These are phyloP conservation scores for Caenorhabditis tropicalis DNA, from an alignment of 1,140 invertebrate species.

Conservation along the genomic window DNA sequence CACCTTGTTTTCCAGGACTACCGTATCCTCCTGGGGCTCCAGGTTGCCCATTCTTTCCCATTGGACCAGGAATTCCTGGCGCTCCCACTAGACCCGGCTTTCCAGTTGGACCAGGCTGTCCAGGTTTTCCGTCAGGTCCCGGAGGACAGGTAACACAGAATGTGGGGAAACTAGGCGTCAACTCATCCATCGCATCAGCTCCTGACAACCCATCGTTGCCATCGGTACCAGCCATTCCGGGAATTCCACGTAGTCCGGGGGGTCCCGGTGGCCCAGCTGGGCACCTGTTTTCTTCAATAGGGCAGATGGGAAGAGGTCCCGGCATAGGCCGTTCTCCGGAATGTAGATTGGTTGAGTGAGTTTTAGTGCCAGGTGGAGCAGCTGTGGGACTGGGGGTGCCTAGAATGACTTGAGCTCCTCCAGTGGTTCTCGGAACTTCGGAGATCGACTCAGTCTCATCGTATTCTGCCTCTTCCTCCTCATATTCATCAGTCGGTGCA, in stretches of 20 bases:
- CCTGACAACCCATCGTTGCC: constrained; percentile 20
- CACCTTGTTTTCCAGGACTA: constrained; percentile 30
- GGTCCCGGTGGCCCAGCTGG: constrained; percentile 4
- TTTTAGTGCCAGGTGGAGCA: neutral
- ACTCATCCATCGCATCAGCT: neutral
- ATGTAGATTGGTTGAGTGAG: neutral
- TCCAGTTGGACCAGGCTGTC: neutral
- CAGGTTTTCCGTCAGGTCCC: constrained; percentile 26
- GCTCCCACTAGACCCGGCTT: constrained; percentile 7
- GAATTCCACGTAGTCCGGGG: neutral
- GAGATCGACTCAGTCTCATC: neutral
- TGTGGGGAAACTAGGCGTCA: neutral
- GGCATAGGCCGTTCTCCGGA: neutral
- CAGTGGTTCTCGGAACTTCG: neutral
- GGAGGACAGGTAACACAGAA: constrained; percentile 26
- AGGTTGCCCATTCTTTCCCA: constrained; percentile 26
- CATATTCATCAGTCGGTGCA: constrained; percentile 7
- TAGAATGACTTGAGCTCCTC: neutral
- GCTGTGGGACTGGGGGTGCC: neutral
- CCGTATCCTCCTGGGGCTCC: constrained; percentile 39
- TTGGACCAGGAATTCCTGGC: constrained; percentile 24
- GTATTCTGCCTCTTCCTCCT: neutral
- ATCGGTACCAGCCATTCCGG: neutral
- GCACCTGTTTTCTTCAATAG: neutral
- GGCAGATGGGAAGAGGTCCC: constrained; percentile 11